These are phyloP conservation scores for Apis laboriosa DNA, from an alignment of 1,140 invertebrate species.

Conservation along the genomic window DNA sequence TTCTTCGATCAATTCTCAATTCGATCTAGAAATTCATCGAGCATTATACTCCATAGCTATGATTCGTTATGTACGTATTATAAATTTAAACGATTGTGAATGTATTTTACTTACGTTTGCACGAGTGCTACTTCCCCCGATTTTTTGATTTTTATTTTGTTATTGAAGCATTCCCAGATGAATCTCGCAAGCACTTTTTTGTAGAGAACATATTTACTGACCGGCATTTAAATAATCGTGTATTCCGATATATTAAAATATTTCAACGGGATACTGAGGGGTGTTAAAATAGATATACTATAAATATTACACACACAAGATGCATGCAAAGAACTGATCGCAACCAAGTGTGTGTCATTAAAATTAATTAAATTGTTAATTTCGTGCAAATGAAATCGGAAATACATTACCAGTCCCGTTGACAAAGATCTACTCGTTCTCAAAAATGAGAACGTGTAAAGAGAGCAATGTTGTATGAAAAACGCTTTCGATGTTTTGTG, in stretches of 20 bases:
- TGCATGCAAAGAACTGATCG: not conserved
- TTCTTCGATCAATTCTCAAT: not conserved
- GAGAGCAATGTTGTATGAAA: slow-evolving; percentile 30
- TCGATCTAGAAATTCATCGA: slow-evolving; percentile 20
- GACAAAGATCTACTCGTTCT: not conserved
- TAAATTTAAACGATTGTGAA: slow-evolving; percentile 29
- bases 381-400: slow-evolving; percentile 31
- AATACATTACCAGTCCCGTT: slow-evolving; percentile 38
- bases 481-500: slow-evolving; percentile 48
- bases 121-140: slow-evolving; percentile 1
- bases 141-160: slow-evolving; percentile 21
- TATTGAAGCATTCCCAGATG: slow-evolving; percentile 38
- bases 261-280: slow-evolving; percentile 18
- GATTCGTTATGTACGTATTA: slow-evolving; percentile 29
- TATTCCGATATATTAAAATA: slow-evolving; percentile 3
- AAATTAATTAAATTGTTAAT: slow-evolving; percentile 3
- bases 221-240: slow-evolving; percentile 29
- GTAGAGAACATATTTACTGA: slow-evolving; percentile 24
- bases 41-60: slow-evolving; percentile 32
- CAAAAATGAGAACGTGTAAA: not conserved
- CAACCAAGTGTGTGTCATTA: not conserved
- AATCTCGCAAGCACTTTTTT: slow-evolving; percentile 1
- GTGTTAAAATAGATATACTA: not conserved
- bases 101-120: slow-evolving; percentile 43
- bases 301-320: not conserved